phyloP scores from a whole-genome alignment of 1,140 invertebrate genomes.

The Daktulosphaira vitifoliae region DNA sequence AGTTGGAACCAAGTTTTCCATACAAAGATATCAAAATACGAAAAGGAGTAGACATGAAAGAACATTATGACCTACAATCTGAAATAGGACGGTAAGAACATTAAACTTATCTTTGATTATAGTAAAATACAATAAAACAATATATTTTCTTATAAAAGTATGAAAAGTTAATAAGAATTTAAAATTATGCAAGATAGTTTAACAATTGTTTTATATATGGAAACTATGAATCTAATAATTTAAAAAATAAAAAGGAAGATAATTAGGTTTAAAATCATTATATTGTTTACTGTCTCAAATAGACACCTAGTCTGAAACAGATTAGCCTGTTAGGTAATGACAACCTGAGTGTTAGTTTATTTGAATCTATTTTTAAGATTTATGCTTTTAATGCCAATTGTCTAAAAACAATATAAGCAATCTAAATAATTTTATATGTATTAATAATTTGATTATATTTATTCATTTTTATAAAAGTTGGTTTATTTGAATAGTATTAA shows the following conservation, averaged over 20 bases:
- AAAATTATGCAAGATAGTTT: neutral
- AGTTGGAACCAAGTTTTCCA: conserved; percentile 73
- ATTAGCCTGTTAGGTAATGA: conserved; percentile 25
- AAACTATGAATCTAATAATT: too few species aligned
- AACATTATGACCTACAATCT: conserved; percentile 67
- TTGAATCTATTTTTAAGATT: conserved; percentile 29
- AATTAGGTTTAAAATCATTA: too few species aligned
- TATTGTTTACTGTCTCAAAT: too few species aligned
- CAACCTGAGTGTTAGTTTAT: conserved; percentile 18
- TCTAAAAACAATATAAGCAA: conserved; percentile 24
- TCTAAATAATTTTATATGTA: too few species aligned
- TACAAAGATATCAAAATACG: conserved; percentile 70
- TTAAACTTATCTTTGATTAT: too few species aligned
- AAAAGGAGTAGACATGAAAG: conserved; percentile 65
- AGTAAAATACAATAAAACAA: too few species aligned
- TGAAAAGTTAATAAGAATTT: conserved; percentile 25
- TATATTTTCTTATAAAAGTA: neutral
- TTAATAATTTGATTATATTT: too few species aligned
- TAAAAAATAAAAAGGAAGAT: too few species aligned
- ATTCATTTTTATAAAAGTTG: too few species aligned
- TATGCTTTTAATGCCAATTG: conserved; percentile 32
- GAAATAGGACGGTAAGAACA: conserved; percentile 51
- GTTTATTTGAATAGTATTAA: too few species aligned
- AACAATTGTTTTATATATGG: too few species aligned
- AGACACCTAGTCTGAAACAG: too few species aligned